These are phyloP conservation scores for Erythrolamprus reginae DNA, from an alignment of 2,113 vertebrate genomes.

Conservation along the genomic window DNA sequence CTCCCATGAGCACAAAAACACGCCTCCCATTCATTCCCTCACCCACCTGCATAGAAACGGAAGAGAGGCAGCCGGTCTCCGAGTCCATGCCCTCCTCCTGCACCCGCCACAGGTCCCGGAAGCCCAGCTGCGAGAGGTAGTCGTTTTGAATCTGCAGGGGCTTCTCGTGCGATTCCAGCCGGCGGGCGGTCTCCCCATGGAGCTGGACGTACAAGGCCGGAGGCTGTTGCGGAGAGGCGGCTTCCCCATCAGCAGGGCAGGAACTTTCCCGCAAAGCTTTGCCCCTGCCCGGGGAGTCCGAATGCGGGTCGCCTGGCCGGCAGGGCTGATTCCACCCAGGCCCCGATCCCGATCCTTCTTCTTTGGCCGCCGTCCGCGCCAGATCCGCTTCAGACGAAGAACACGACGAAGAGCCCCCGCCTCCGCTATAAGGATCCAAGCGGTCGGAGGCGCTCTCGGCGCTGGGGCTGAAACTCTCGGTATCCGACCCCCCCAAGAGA, in stretches of 20 bases:
- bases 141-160: constrained; percentile 93
- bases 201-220: constrained; percentile 88
- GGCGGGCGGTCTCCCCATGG: constrained; percentile 86
- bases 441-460: constrained; percentile 79
- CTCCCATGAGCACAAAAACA: background rate
- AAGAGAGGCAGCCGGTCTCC: constrained; percentile 90
- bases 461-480: constrained; percentile 79
- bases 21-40: background rate
- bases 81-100: constrained; percentile 95
- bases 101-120: constrained; percentile 91
- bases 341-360: background rate
- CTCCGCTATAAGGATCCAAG: constrained; percentile 77
- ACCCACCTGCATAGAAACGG: constrained; percentile 91
- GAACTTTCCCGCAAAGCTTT: background rate
- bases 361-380: background rate
- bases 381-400: constrained; percentile 61
- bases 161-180: constrained; percentile 86
- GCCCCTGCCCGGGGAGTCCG: constrained; percentile 16
- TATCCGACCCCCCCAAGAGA: constrained; percentile 71
- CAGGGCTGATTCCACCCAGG: background rate
- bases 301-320: background rate
- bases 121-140: constrained; percentile 95
- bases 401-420: constrained; percentile 66
- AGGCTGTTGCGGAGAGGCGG: constrained; percentile 2
- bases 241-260: background rate